A percentile compares a stretch with the other conserved stretches of the same genome.
These are phyloP conservation scores for Zaprionus inermis DNA, from an alignment of 1,140 invertebrate genomes.

Conservation along the genomic window DNA sequence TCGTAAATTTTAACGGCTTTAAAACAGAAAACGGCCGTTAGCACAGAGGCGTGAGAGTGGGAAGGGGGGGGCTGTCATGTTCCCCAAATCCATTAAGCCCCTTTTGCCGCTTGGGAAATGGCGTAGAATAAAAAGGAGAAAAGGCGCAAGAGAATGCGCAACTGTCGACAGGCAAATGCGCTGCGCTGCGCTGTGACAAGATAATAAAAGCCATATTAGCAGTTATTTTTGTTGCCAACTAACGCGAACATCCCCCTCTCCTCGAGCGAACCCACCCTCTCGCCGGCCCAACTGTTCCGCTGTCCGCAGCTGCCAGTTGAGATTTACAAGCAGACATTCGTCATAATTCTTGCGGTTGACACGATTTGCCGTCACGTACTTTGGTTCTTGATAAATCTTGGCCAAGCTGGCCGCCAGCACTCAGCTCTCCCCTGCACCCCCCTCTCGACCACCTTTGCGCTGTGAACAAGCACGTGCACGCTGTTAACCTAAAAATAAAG, in stretches of 20 bases:
- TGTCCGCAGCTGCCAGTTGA: conserved; percentile 45
- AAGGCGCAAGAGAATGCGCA: neutral
- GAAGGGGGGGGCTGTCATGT: neutral
- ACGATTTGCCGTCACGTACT: conserved; percentile 74
- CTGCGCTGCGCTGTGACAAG: conserved; percentile 30
- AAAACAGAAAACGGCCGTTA: conserved; percentile 20
- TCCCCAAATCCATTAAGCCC: conserved; percentile 36
- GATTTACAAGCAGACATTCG: conserved; percentile 69
- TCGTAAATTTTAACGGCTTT: conserved; percentile 70
- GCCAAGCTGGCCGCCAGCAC: conserved; percentile 44
- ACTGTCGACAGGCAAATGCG: conserved; percentile 12
- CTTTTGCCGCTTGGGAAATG: neutral
- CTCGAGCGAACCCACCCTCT: neutral
- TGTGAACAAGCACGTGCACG: conserved; percentile 60
- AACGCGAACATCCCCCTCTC: neutral
- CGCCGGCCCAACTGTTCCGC: conserved; percentile 1
- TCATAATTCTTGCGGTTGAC: conserved; percentile 74
- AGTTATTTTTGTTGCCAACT: conserved; percentile 40
- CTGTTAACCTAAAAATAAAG: conserved; percentile 59
- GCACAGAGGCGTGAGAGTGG: conserved; percentile 2
- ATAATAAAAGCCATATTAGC: conserved; percentile 70
- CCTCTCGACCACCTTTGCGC: conserved; percentile 60
- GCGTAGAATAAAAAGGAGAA: neutral
- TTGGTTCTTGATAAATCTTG: conserved; percentile 72
- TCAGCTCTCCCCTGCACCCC: conserved; percentile 50